Conservation (phyloP, 37 sponge, comb jelly and placozoan genomes). For the Spongilla lacustris region DNA sequence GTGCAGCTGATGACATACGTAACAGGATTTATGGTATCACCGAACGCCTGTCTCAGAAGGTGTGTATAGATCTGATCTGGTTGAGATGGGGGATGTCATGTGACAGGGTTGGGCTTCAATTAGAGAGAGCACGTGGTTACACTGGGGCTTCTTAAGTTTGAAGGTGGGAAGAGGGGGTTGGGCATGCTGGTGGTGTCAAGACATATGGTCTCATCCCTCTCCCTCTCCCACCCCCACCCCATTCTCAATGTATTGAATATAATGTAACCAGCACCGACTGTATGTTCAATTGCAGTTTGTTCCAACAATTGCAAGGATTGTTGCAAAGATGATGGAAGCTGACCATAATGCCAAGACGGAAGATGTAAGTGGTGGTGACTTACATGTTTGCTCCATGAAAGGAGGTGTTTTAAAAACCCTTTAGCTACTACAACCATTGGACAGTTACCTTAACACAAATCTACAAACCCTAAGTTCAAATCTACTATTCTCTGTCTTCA, state of each 20-base stretch:
- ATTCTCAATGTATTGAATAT: too few species aligned
- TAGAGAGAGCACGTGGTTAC: too few species aligned
- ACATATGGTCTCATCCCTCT: too few species aligned
- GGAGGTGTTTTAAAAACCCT: not conserved
- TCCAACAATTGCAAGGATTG: not conserved
- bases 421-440: slow-evolving; percentile 31
- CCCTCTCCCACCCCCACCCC: too few species aligned
- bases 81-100: too few species aligned
- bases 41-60: not conserved
- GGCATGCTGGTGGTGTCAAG: too few species aligned
- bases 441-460: slow-evolving; percentile 43
- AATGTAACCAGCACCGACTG: not conserved
- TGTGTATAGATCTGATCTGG: too few species aligned
- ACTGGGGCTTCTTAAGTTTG: too few species aligned
- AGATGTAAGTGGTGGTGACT: not conserved
- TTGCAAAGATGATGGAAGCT: not conserved
- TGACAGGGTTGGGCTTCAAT: too few species aligned
- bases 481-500: slow-evolving; percentile 36
- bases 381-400: not conserved
- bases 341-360: not conserved
- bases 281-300: not conserved
- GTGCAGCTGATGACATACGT: slow-evolving; percentile 40
- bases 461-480: slow-evolving; percentile 35
- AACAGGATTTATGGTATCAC: slow-evolving; percentile 31
- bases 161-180: too few species aligned